A percentile compares a stretch with the other conserved stretches of the same genome.
phyloP scores from a whole-genome alignment of 2,797 vertebrate species.

The Propithecus perrieri region DNA sequence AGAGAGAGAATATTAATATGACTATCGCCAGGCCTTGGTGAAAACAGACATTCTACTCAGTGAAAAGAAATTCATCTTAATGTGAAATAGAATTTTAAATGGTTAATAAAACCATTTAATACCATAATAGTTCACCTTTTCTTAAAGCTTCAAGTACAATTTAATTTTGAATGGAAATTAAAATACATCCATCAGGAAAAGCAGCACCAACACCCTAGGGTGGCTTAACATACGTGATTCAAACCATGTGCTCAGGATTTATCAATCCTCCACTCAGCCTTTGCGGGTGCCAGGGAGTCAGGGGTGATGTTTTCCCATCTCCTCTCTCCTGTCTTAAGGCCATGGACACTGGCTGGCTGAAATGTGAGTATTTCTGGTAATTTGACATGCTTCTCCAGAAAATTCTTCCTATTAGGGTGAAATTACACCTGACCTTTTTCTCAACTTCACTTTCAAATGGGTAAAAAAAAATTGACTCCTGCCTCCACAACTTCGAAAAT shows the following conservation, averaged over 20 bases:
- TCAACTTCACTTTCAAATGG: slow-evolving; percentile 55
- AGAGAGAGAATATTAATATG: neutral
- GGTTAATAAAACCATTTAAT: slow-evolving; percentile 25
- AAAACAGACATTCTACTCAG: slow-evolving; percentile 15
- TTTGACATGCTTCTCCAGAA: neutral
- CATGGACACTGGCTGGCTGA: neutral
- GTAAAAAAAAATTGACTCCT: neutral
- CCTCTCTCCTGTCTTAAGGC: neutral
- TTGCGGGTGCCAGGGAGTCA: neutral
- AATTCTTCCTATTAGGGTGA: neutral
- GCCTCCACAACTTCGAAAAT: slow-evolving; percentile 31
- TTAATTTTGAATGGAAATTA: slow-evolving; percentile 52
- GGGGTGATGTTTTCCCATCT: neutral
- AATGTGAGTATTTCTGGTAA: slow-evolving; percentile 12
- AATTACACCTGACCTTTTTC: slow-evolving; percentile 41
- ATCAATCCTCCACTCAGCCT: neutral
- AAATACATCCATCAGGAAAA: slow-evolving; percentile 9
- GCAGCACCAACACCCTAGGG: neutral
- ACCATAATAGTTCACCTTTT: neutral
- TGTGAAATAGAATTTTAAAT: neutral
- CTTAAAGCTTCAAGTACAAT: slow-evolving; percentile 43
- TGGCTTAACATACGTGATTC: neutral
- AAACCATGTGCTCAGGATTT: neutral
- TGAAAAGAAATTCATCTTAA: slow-evolving; percentile 2
- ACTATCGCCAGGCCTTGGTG: neutral